These are phyloP conservation scores for Miltochrista miniata DNA, from an alignment of 2,888 invertebrate genomes.

Conservation along the genomic window DNA sequence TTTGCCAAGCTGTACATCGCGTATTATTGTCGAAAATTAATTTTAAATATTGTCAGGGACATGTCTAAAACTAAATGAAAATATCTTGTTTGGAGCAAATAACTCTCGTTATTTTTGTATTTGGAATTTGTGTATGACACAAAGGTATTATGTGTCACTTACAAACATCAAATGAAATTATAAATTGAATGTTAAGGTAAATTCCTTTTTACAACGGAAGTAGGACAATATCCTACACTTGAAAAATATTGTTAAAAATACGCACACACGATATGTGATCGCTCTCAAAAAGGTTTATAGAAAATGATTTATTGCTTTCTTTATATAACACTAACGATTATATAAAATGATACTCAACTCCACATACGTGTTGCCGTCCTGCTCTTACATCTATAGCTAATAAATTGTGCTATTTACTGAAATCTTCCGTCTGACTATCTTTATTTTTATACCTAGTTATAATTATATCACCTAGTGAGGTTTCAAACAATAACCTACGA, in stretches of 20 bases:
- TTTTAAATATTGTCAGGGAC: too few species aligned
- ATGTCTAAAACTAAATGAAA: too few species aligned
- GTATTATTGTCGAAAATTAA: too few species aligned
- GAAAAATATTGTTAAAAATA: background rate
- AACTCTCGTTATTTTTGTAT: too few species aligned
- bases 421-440: constrained; percentile 58
- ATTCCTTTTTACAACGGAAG: too few species aligned
- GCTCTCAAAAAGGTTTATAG: constrained; percentile 40
- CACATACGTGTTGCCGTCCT: constrained; percentile 47
- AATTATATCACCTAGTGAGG: constrained; percentile 80
- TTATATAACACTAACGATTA: constrained; percentile 52
- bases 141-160: too few species aligned
- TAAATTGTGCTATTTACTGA: constrained; percentile 75
- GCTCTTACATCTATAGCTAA: constrained; percentile 65
- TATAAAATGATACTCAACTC: constrained; percentile 48
- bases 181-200: too few species aligned
- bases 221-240: background rate
- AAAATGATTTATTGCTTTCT: constrained; percentile 53
- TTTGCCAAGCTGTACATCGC: too few species aligned
- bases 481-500: constrained; percentile 76
- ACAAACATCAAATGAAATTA: too few species aligned
- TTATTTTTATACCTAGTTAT: constrained; percentile 64
- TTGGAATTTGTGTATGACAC: too few species aligned
- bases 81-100: too few species aligned
- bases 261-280: constrained; percentile 29